Conservation (phyloP, 2,888 invertebrate genomes). For the Aphodius granarius region DNA sequence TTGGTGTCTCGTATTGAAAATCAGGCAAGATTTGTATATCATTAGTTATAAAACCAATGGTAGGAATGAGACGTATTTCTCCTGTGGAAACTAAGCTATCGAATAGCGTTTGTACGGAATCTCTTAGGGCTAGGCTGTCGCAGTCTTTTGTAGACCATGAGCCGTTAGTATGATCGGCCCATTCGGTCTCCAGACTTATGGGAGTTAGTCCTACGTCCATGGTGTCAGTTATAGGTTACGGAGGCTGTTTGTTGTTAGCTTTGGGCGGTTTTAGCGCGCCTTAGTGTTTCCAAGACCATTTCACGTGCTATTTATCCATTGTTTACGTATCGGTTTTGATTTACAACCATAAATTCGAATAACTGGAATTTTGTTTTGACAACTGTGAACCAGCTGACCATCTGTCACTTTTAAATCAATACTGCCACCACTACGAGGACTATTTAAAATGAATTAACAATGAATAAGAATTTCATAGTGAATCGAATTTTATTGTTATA, state of each 20-base stretch:
- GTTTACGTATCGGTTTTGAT: not conserved
- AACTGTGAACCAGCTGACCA: not conserved
- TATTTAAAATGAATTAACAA: no score
- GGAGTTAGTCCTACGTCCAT: not conserved
- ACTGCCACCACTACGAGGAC: not conserved
- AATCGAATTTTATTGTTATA: no score
- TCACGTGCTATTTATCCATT: not conserved
- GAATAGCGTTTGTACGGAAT: conserved; percentile 58
- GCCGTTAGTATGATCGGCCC: conserved; percentile 61
- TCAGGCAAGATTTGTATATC: conserved; percentile 55
- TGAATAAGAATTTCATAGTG: no score
- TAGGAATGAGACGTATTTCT: conserved; percentile 52
- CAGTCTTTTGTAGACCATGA: conserved; percentile 62
- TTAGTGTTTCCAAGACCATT: not conserved
- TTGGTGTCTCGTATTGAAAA: conserved; percentile 58
- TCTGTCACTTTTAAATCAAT: not conserved
- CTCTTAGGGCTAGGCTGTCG: conserved; percentile 58
- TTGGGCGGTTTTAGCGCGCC: not conserved
- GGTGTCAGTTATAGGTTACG: not conserved
- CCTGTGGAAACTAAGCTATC: conserved; percentile 59
- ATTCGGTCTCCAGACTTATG: conserved; percentile 50
- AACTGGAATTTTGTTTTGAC: not conserved
- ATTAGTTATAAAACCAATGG: conserved; percentile 44
- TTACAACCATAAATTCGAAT: not conserved
- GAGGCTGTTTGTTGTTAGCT: not conserved